Conservation (phyloP, 2,113 vertebrate genomes). For the Melanostigma gelatinosum region DNA sequence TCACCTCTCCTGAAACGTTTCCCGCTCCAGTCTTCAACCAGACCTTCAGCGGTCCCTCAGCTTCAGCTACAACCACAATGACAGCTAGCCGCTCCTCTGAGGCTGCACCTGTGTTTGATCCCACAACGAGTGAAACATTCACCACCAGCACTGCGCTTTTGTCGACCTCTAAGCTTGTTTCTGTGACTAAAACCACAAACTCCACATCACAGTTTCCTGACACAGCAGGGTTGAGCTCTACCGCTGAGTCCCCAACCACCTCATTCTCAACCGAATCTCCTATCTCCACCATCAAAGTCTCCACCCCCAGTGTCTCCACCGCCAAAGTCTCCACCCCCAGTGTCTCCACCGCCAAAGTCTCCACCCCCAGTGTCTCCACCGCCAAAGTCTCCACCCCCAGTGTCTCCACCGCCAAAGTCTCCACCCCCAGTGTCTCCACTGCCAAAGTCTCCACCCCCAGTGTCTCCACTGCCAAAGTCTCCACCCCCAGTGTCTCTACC, state of each 20-base stretch:
- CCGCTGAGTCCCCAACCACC: neutral
- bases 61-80: neutral
- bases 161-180: neutral
- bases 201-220: neutral
- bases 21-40: neutral
- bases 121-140: neutral
- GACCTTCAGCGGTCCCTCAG: neutral
- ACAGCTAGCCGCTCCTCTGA: neutral
- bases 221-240: neutral
- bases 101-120: neutral
- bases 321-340: neutral
- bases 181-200: neutral
- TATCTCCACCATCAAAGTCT: neutral
- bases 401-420: neutral
- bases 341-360: neutral
- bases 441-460: neutral
- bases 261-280: neutral
- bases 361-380: neutral
- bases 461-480: neutral
- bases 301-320: neutral
- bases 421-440: neutral
- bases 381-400: neutral
- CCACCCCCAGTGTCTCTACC: neutral
- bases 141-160: neutral
- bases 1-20: neutral